Conservation (phyloP, 2,888 invertebrate genomes). For the Adelphocoris suturalis region DNA sequence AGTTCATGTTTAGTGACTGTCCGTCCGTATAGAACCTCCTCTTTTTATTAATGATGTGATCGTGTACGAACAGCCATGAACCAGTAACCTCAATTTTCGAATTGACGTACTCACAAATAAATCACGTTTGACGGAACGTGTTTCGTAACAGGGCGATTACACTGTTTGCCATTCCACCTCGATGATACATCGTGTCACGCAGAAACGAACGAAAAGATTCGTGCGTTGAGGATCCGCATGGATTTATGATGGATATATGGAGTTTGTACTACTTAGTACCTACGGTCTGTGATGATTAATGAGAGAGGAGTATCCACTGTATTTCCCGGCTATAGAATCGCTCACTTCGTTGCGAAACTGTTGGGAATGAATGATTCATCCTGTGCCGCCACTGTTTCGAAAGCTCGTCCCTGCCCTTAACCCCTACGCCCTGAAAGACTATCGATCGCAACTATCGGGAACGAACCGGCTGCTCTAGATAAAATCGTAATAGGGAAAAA, state of each 20-base stretch:
- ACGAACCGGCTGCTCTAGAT: constrained; percentile 4
- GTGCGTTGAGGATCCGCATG: too few relatives aligned
- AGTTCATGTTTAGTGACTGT: too few relatives aligned
- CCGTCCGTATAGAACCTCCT: neutral
- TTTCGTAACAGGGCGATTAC: neutral
- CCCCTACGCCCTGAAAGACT: constrained; percentile 13
- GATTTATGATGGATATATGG: neutral
- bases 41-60: neutral
- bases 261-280: neutral
- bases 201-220: neutral
- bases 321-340: neutral
- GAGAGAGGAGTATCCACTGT: neutral
- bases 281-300: neutral
- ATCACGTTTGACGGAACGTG: neutral
- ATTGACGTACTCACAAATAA: neutral
- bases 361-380: constrained; percentile 27
- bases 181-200: neutral
- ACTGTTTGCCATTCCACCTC: too few relatives aligned
- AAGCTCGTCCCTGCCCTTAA: constrained; percentile 34
- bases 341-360: neutral
- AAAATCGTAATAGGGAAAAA: constrained; percentile 36
- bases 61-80: neutral
- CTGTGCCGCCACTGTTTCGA: neutral
- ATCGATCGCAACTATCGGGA: constrained; percentile 32
- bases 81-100: neutral